Percentiles rank a stretch among this genome's conserved stretches.
These are phyloP conservation scores for Athalia cordata DNA, from an alignment of 2,888 invertebrate species.

Conservation along the genomic window DNA sequence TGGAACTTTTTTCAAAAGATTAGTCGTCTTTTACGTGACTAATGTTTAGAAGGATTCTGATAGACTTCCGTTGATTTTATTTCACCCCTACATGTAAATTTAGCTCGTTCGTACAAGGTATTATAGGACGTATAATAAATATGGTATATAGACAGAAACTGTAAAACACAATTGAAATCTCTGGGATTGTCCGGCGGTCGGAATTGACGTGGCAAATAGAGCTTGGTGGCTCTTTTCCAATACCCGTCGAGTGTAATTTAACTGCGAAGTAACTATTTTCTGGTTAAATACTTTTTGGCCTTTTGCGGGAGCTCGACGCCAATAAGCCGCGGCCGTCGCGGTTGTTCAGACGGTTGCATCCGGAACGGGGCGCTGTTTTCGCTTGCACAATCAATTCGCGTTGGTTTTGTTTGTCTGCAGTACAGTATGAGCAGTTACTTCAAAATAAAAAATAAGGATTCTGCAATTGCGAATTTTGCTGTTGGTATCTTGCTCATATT, in stretches of 20 bases:
- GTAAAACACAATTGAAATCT: slow-evolving; percentile 34
- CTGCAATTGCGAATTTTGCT: background rate
- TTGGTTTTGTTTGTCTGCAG: background rate
- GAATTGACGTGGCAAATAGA: slow-evolving; percentile 37
- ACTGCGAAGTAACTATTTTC: slow-evolving; percentile 39
- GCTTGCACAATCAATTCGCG: background rate
- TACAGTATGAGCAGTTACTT: background rate
- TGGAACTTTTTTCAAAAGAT: no score
- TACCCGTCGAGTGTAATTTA: slow-evolving; percentile 36
- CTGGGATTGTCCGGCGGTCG: slow-evolving; percentile 34
- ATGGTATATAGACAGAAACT: background rate
- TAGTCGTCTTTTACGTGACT: no score
- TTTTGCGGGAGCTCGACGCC: slow-evolving; percentile 11
- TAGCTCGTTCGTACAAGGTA: background rate
- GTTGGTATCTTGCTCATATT: no score
- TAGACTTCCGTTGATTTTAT: no score
- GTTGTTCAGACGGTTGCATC: slow-evolving; percentile 23
- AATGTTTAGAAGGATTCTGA: no score
- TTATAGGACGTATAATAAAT: background rate
- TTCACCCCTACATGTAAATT: background rate
- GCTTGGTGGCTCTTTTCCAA: slow-evolving; percentile 27
- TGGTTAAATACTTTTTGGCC: slow-evolving; percentile 38
- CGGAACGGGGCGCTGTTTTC: background rate
- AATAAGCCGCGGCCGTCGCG: slow-evolving; percentile 27
- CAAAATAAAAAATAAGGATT: background rate